Percentiles rank a stretch among this genome's conserved stretches.
These are phyloP conservation scores for Noctilio leporinus DNA, from an alignment of 2,113 vertebrate genomes.

Conservation along the genomic window DNA sequence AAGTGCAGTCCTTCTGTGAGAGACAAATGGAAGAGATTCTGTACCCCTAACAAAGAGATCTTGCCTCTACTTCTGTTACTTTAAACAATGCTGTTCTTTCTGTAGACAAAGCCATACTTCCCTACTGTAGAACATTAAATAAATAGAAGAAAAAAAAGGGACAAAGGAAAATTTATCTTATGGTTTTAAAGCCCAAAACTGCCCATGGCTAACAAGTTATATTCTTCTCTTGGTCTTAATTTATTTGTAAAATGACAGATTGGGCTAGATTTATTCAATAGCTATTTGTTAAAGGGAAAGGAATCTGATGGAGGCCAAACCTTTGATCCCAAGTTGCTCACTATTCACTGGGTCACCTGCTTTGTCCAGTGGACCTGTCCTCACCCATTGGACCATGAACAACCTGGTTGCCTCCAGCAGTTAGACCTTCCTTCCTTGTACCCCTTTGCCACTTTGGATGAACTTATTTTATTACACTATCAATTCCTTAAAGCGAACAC, in stretches of 20 bases:
- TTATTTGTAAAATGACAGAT: slow-evolving; percentile 8
- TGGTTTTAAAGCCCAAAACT: background rate
- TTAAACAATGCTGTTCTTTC: background rate
- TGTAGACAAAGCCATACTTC: background rate
- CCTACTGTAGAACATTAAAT: background rate
- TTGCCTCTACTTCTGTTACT: background rate
- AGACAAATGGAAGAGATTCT: background rate
- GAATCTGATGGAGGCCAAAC: background rate
- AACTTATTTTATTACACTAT: background rate
- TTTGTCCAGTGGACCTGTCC: background rate
- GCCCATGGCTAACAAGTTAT: background rate
- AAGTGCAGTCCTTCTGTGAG: background rate
- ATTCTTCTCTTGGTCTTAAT: background rate
- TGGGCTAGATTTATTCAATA: background rate
- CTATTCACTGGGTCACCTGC: background rate
- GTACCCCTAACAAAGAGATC: background rate
- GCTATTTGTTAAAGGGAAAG: background rate
- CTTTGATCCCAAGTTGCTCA: background rate
- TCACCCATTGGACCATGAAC: background rate
- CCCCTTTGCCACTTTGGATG: background rate
- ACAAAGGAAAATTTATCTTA: background rate
- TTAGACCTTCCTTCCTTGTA: background rate
- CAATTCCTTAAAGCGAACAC: background rate
- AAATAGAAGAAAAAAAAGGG: background rate
- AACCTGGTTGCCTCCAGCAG: background rate